These are phyloP conservation scores for Quiscalus mexicanus DNA, from an alignment of 2,113 vertebrate species.

Conservation along the genomic window DNA sequence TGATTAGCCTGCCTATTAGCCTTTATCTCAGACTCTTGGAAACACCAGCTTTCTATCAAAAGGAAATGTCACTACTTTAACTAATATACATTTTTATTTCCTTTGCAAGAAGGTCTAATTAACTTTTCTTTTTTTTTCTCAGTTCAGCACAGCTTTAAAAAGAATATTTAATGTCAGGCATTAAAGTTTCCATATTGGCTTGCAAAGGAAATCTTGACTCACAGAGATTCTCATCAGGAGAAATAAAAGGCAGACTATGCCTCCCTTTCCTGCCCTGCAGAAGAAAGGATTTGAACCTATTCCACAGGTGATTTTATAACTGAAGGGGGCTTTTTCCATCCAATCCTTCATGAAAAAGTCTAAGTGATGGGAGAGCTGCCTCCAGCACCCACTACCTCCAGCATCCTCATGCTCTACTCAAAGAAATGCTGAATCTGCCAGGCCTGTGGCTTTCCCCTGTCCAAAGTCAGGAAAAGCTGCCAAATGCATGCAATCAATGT, in stretches of 20 bases:
- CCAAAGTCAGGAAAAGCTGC: neutral
- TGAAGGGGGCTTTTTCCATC: neutral
- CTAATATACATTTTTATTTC: constrained; percentile 23
- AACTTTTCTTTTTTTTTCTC: neutral
- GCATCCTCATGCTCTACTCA: neutral
- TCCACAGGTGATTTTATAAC: neutral
- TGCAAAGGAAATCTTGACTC: constrained; percentile 4
- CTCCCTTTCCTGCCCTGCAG: neutral
- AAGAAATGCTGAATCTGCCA: neutral
- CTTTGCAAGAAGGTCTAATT: constrained; percentile 39
- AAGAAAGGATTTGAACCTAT: neutral
- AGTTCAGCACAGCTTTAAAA: constrained; percentile 24
- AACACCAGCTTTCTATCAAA: constrained; percentile 36
- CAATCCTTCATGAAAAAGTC: neutral
- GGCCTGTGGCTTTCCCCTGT: neutral
- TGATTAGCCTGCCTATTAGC: constrained; percentile 35
- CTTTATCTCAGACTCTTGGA: constrained; percentile 41
- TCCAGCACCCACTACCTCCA: neutral
- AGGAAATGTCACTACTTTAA: constrained; percentile 55
- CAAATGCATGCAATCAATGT: neutral
- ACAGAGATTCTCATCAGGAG: neutral
- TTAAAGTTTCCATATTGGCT: constrained; percentile 22
- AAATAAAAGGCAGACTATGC: neutral
- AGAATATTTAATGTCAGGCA: constrained; percentile 58
- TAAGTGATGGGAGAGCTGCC: neutral